Conservation (phyloP, 2,113 vertebrate species). For the Pelmatolapia mariae region DNA sequence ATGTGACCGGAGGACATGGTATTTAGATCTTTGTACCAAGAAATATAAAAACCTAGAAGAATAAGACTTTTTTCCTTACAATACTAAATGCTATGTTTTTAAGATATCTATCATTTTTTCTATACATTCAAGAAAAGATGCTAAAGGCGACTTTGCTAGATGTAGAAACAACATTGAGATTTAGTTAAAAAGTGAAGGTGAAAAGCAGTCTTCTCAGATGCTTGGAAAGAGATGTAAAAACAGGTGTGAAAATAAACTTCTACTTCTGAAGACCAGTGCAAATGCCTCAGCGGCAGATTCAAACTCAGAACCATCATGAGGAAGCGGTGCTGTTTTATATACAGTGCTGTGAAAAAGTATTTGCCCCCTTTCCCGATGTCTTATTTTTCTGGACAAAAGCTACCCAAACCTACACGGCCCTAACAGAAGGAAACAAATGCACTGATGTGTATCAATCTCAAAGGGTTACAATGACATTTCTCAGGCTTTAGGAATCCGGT, state of each 20-base stretch:
- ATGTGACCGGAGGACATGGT: neutral
- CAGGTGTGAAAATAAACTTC: fast-evolving
- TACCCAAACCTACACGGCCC: fast-evolving
- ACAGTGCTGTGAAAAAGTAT: neutral
- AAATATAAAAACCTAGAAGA: neutral
- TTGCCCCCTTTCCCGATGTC: neutral
- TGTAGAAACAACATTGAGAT: neutral
- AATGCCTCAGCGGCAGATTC: neutral
- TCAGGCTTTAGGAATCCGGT: neutral
- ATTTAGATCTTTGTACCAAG: constrained; percentile 4
- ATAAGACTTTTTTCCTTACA: neutral
- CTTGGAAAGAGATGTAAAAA: neutral
- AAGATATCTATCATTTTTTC: neutral
- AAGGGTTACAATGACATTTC: neutral
- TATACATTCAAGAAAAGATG: neutral
- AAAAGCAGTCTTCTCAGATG: neutral
- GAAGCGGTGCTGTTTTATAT: neutral
- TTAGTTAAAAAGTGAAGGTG: neutral
- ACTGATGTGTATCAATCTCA: neutral
- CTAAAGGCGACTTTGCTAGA: neutral
- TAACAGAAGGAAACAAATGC: neutral
- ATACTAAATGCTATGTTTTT: neutral
- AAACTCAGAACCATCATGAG: neutral
- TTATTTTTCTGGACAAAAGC: neutral
- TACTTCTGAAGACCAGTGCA: neutral